These are phyloP conservation scores for Chloroceryle inda DNA, from an alignment of 2,797 vertebrate genomes.

Conservation along the genomic window DNA sequence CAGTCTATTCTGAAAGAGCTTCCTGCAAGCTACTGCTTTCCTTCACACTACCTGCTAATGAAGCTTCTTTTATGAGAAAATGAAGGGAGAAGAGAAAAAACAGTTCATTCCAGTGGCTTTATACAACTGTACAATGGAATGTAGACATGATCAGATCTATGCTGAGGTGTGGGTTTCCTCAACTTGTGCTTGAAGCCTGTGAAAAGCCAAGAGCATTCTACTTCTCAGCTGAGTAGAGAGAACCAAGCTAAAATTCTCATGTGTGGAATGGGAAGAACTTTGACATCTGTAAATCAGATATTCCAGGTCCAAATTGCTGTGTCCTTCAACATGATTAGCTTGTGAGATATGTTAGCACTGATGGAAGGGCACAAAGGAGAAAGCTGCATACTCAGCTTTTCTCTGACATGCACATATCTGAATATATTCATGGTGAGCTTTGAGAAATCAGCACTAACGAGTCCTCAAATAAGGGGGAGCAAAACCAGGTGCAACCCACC, in stretches of 20 bases:
- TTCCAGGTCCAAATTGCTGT: rapidly evolving
- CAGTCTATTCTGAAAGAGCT: background rate
- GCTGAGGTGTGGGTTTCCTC: background rate
- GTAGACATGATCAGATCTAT: background rate
- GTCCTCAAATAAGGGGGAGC: background rate
- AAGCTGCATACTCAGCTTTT: background rate
- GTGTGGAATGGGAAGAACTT: background rate
- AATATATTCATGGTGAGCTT: background rate
- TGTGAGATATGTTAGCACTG: background rate
- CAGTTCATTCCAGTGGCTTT: background rate
- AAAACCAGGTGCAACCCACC: background rate
- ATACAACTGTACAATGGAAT: background rate
- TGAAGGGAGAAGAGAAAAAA: background rate
- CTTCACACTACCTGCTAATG: background rate
- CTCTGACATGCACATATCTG: background rate
- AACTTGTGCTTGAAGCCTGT: background rate
- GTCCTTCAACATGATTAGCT: background rate
- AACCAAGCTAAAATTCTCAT: background rate
- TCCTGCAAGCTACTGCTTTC: background rate
- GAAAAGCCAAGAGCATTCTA: background rate
- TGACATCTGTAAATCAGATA: background rate
- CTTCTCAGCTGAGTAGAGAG: background rate
- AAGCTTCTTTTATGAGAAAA: background rate
- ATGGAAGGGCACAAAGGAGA: background rate
- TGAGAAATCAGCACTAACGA: background rate